Base-by-base conservation (phyloP, 2,113 vertebrate species). In the Nanorana parkeri region DNA sequence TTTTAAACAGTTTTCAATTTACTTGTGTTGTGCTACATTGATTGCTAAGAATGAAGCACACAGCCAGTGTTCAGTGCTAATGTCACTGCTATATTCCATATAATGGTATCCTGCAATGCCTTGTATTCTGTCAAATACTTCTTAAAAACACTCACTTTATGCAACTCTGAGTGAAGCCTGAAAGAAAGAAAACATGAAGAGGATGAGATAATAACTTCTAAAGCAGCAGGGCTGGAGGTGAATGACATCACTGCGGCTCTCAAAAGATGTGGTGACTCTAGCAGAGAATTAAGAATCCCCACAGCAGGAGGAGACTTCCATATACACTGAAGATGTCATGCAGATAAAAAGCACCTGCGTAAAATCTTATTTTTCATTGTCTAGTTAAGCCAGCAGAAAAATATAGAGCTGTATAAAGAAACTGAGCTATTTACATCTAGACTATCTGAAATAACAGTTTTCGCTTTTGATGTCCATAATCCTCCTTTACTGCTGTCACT, bases 151-250 rank as follows among this genome's bases (percentile, higher is more conserved):
- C 15, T 56, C 29, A 17, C 29, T 75, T 75, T 75, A 16, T 60
- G 72, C n/a, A 21, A 60, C 71, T 74, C 71, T 60, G 55, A 29
- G 5, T 61, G 72, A 75, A 41, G 56, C 55, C 55, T 61, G 29
- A 75, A 61, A 61, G 72, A 75, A 75, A 61, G 72, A 75, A 75
- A 75, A 75, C 29, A 23, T 75, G 54, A 60, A 75, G 28, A 36
- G 56, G 28, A 60, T 60, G 58, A 75, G 29, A 75, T 75, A 74
- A 74, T 74, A 75, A 61, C 55, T 75, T 61, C 72, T 75, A 20
- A 75, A 75, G 55, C 55, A 75, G 28, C 29, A 41, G 28, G 28
- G n/a, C 56, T 17, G 41, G 72, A 74, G 56, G 72, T 75, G 55
- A 74, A 28, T 28, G 15, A 23, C 29, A 75, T 75, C 29, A 11